Conservation (phyloP, 2,888 invertebrate genomes). For the Watsonalla binaria region DNA sequence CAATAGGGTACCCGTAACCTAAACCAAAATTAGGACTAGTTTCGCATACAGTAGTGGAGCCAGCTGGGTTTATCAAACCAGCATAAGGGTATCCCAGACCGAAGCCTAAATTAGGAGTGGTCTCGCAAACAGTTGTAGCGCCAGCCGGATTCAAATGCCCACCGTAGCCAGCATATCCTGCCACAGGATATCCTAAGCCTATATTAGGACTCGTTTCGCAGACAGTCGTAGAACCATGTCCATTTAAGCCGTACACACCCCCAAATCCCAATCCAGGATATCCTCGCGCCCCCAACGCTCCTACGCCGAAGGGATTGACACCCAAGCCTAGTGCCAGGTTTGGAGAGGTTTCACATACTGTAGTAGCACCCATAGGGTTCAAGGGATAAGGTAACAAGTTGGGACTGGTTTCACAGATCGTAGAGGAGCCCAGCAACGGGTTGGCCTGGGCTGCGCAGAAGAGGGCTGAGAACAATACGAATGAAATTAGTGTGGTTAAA, state of each 20-base stretch:
- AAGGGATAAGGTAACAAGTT: slow-evolving; percentile 13
- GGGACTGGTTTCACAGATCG: slow-evolving; percentile 35
- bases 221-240: slow-evolving; percentile 9
- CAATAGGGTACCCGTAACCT: slow-evolving; percentile 6
- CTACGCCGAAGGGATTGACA: background rate
- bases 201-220: slow-evolving; percentile 16
- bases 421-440: slow-evolving; percentile 36
- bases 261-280: slow-evolving; percentile 4
- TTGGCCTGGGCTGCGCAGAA: slow-evolving; percentile 38
- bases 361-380: background rate
- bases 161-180: background rate
- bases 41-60: slow-evolving; percentile 20
- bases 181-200: slow-evolving; percentile 1
- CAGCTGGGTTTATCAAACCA: background rate
- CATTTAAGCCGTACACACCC: background rate
- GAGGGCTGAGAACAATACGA: slow-evolving; percentile 27
- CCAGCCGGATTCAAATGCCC: background rate
- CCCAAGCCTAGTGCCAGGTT: background rate
- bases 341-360: slow-evolving; percentile 8
- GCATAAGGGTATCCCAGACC: background rate
- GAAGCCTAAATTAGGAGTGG: slow-evolving; percentile 4
- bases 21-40: slow-evolving; percentile 9
- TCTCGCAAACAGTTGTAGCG: slow-evolving; percentile 11
- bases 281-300: background rate
- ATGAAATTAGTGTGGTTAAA: background rate